Evolutionary conservation across 2,888 invertebrate genomes (phyloP).

Genomic region (Pseudolycoriella hygida): DNA sequence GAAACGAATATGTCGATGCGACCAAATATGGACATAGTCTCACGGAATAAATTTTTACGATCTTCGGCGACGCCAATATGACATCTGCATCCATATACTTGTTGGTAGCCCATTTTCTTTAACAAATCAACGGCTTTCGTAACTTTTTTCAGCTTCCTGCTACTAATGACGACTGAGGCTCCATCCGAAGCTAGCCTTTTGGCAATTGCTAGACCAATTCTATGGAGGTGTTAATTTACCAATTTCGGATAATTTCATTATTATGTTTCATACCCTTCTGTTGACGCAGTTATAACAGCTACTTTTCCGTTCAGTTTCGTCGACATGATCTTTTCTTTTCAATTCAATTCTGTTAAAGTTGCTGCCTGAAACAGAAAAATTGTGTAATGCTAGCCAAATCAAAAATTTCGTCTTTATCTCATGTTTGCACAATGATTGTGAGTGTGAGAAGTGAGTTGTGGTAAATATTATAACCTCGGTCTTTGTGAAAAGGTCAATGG

Average conservation of each 20-base stretch:
- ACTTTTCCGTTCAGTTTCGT: constrained; percentile 52
- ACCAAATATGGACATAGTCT: constrained; percentile 55
- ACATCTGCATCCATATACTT: constrained; percentile 65
- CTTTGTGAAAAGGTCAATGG: too few species aligned
- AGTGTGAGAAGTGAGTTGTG: too few species aligned
- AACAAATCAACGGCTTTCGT: constrained; percentile 53
- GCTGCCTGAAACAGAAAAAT: too few species aligned
- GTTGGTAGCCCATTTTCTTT: constrained; percentile 44
- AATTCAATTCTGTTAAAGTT: too few species aligned
- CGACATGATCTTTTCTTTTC: too few species aligned
- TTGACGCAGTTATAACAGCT: constrained; percentile 78
- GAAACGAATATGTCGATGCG: constrained; percentile 86
- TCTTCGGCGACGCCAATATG: constrained; percentile 82
- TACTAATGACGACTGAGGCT: constrained; percentile 80
- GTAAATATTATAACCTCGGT: too few species aligned
- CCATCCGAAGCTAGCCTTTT: constrained; percentile 69
- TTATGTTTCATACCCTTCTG: constrained; percentile 34
- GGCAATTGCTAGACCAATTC: constrained; percentile 87
- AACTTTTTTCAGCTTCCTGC: constrained; percentile 77
- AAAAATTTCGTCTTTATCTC: too few species aligned
- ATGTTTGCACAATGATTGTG: too few species aligned
- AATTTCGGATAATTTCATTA: not conserved
- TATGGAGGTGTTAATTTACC: constrained; percentile 22
- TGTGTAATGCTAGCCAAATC: too few species aligned
- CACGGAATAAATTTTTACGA: constrained; percentile 53